A percentile compares a stretch with the other conserved stretches of the same genome.
Evolutionary conservation across 2,797 vertebrate genomes (phyloP).

Genomic region (Mareca penelope): DNA sequence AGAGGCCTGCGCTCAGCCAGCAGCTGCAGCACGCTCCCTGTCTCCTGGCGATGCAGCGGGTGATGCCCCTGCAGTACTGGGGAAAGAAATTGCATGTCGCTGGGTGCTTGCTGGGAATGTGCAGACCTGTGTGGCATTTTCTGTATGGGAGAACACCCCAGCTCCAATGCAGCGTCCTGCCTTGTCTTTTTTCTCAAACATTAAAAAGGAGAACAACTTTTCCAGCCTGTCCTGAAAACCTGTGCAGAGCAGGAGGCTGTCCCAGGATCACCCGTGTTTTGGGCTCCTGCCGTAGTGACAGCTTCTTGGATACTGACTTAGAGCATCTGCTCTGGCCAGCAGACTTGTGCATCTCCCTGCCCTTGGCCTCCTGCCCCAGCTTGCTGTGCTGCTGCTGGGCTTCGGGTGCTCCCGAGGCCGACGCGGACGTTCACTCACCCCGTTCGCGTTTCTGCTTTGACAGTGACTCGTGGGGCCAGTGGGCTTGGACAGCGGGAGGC

Average conservation of each 20-base stretch:
- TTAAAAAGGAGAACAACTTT: not conserved
- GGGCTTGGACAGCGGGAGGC: not conserved
- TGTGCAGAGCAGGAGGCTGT: not conserved
- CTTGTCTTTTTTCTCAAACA: not conserved
- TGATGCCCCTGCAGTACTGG: not conserved
- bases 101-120: not conserved
- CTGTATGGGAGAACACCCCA: not conserved
- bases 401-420: not conserved
- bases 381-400: not conserved
- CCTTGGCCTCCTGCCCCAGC: not conserved
- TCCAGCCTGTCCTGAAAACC: not conserved
- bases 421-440: accelerated
- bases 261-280: not conserved
- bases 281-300: not conserved
- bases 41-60: accelerated
- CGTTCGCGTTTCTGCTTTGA: not conserved
- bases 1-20: accelerated
- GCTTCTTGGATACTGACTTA: not conserved
- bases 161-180: not conserved
- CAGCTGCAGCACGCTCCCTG: accelerated
- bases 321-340: not conserved
- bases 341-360: not conserved
- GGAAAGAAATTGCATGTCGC: not conserved
- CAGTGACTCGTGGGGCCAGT: not conserved
- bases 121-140: not conserved